Base-by-base conservation (phyloP, 2,888 invertebrate genomes). In the Criorhina ranunculi region DNA sequence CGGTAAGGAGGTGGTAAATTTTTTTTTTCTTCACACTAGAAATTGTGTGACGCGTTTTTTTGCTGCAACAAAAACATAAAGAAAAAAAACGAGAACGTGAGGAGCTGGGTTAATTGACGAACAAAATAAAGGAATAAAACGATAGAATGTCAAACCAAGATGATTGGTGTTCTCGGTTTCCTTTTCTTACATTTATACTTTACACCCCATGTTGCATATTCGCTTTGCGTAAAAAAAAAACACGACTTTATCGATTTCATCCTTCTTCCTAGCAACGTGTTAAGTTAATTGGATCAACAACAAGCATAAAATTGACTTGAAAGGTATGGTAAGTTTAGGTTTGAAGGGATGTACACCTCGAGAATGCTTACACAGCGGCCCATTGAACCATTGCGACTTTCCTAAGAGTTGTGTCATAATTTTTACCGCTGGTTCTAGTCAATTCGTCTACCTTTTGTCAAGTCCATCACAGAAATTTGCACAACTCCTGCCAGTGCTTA, bases 81-180 rank as follows among this genome's bases (percentile, higher is more conserved):
- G 11, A 19, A 29, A 6, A 5, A 33, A 35, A 40, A 60, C 49
- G 3, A 35, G 37, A 40, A 60, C 49, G 3, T 24, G 37, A 51
- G 24, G 35, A 53, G 49, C 49, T 31, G 46, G 64, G 75, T 57
- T 75, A 57, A 49, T 46, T 44, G 46, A 37, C 35, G 44, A 5
- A 62, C 60, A 60, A 40, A 64, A 64, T 17, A 33, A 46, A 59
- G 46, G 55, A 70, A 64, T 64, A 64, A 64, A 37, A 31, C 49
- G 64, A 64, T 64, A 66, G 57, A 72, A 24, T 24, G 4, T 66
- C 72, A 46, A 64, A 64, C 24, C 42, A 72, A 35, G 59, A 59
- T 72, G 42, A 76, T 40, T 70, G 49, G 40, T 49, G 60, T 55
- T 55, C 15, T 53, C 29, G 40, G 44, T 53, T 62, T 11, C 53